These are phyloP conservation scores for Odobenus rosmarus DNA, from an alignment of 2,113 vertebrate species.

Conservation along the genomic window DNA sequence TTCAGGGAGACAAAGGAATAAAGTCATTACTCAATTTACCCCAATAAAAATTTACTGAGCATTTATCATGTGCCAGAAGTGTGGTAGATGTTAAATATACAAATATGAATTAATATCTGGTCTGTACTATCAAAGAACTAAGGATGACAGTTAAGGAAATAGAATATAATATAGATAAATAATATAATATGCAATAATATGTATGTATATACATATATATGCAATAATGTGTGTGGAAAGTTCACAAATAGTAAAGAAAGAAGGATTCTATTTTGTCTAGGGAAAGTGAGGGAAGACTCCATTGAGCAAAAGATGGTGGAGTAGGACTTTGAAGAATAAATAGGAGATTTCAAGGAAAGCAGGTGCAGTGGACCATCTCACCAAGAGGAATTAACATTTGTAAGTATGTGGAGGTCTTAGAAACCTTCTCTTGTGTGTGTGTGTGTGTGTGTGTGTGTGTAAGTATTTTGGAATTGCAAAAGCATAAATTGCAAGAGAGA, in stretches of 20 bases:
- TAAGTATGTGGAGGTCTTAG: neutral
- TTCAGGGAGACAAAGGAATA: neutral
- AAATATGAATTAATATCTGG: neutral
- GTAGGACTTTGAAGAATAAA: neutral
- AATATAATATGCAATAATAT: neutral
- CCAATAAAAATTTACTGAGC: neutral
- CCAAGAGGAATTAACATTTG: neutral
- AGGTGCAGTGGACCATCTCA: neutral
- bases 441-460: neutral
- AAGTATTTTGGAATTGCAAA: neutral
- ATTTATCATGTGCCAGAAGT: neutral
- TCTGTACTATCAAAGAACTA: neutral
- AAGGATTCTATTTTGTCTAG: neutral
- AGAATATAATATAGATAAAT: neutral
- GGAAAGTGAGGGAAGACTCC: neutral
- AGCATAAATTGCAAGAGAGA: neutral
- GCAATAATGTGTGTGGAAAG: neutral
- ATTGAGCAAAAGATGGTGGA: neutral
- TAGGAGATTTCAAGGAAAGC: neutral
- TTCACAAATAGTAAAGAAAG: constrained; percentile 3
- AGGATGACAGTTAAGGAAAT: neutral
- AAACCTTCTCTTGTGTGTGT: neutral
- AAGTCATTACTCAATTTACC: neutral
- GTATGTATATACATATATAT: neutral
- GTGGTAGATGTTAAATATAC: neutral